These are phyloP conservation scores for Blera fallax DNA, from an alignment of 2,888 invertebrate genomes.

Conservation along the genomic window DNA sequence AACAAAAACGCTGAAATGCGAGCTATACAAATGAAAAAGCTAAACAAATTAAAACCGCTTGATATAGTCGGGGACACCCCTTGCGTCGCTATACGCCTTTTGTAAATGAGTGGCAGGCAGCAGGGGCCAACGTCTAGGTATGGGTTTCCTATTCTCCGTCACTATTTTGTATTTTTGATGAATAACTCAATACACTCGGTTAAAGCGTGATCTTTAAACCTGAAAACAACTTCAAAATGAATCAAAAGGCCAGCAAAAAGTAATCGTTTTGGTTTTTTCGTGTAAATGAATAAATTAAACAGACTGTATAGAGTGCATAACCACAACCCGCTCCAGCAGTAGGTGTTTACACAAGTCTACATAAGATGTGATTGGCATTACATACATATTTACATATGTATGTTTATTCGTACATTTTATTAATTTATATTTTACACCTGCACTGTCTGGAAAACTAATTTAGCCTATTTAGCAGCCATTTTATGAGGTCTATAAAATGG, in stretches of 20 bases:
- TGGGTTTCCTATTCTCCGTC: conserved; percentile 12
- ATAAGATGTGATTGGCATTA: neutral
- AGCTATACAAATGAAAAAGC: conserved; percentile 2
- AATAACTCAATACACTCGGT: conserved; percentile 19
- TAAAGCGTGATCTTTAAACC: conserved; percentile 45
- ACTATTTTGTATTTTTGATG: conserved; percentile 17
- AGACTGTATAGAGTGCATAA: neutral
- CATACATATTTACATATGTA: neutral
- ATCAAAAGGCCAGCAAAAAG: neutral
- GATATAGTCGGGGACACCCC: neutral
- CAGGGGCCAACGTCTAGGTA: neutral
- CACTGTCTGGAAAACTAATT: neutral
- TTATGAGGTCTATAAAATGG: neutral
- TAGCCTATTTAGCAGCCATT: no score
- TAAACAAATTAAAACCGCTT: conserved; percentile 20
- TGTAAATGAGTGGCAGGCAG: neutral
- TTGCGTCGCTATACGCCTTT: neutral
- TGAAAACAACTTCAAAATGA: conserved; percentile 10
- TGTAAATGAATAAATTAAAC: conserved; percentile 19
- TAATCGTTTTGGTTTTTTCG: neutral
- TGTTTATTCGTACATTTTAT: neutral
- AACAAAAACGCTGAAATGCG: neutral
- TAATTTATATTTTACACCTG: neutral
- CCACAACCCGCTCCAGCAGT: neutral
- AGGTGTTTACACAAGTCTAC: neutral